Percentiles rank a stretch among this genome's conserved stretches.
Evolutionary conservation across 1,140 invertebrate species (phyloP).

Genomic region (Ruditapes philippinarum): DNA sequence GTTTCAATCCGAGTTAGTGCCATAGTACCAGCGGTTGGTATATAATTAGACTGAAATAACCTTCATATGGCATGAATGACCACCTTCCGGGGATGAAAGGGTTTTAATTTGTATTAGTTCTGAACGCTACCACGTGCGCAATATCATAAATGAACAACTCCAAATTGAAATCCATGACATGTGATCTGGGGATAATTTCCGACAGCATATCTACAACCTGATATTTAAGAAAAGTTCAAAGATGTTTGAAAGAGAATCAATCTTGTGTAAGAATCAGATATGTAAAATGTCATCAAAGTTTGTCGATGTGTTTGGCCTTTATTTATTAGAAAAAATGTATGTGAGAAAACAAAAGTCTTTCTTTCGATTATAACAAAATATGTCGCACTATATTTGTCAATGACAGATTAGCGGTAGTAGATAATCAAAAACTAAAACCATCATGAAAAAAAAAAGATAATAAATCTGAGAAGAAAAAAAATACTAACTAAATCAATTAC

Average conservation of each 20-base stretch:
- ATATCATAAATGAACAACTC: not conserved
- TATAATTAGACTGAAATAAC: conserved; percentile 41
- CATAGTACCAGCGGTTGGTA: not conserved
- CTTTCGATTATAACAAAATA: not conserved
- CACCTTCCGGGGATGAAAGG: conserved; percentile 11
- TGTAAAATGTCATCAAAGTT: not conserved
- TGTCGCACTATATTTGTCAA: not conserved
- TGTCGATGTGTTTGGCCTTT: not conserved
- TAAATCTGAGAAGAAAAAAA: no score
- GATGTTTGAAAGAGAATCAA: not conserved
- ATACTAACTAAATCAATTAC: no score
- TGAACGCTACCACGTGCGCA: not conserved
- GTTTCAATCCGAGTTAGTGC: conserved; percentile 20
- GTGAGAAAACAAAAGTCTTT: not conserved
- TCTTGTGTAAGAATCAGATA: not conserved
- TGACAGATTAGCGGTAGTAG: no score
- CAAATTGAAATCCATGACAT: no score
- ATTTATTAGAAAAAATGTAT: not conserved
- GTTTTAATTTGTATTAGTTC: conserved; percentile 26
- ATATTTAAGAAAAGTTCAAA: conserved; percentile 5
- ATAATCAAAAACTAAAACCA: no score
- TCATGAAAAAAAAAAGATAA: no score
- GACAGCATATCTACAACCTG: not conserved
- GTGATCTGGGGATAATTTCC: conserved; percentile 1
- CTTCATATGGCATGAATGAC: not conserved